Base-by-base conservation (phyloP, 2,888 invertebrate genomes). In the Nomada goodeniana region DNA sequence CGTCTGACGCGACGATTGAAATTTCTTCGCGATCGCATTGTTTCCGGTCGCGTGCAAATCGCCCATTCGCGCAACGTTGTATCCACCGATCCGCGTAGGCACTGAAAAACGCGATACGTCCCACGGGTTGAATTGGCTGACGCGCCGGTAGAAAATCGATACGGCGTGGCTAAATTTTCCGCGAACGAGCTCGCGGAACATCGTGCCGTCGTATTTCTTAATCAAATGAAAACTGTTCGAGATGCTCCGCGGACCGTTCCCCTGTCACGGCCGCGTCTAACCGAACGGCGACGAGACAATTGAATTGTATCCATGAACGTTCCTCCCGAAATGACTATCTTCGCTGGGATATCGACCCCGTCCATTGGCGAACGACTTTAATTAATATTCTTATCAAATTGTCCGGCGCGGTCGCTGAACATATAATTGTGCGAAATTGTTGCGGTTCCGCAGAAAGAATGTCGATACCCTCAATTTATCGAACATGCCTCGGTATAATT, bases 101-200 rank as follows among this genome's bases (percentile, higher is more conserved):
- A 36, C 64, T 70, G 63, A 77, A 53, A 53, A 70, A 64, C 68
- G 57, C 64, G 59, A 69, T 79, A 69, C 70, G 52, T 10, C 23
- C 29, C 47, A n/a, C 18, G 2, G 53, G 61, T 50, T 71, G 47
- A 65, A 71, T 71, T 71, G 29, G 50, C 57, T 26, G 50, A 78
- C 76, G 61, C 10, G 60, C 13, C n/a, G 20, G 18, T n/a, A 11
- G 26, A 52, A 80, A 71, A 80, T 78, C 79, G 23, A 80, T 80
- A 71, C 71, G 47, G 23, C 52, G 52, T 15, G 52, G 53, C 20
- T 65, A 59, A 76, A 76, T 76, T 53, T 42, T n/a, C 60, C 71
- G 20, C 65, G 44, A 71, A 80, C 47, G 50, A 63, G 73, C 60
- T 26, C 23, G 9, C 26, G 61, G 36, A 36, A 26, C 53, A 42